phyloP scores from a whole-genome alignment of 2,888 invertebrate genomes.

The Macropis europaea region DNA sequence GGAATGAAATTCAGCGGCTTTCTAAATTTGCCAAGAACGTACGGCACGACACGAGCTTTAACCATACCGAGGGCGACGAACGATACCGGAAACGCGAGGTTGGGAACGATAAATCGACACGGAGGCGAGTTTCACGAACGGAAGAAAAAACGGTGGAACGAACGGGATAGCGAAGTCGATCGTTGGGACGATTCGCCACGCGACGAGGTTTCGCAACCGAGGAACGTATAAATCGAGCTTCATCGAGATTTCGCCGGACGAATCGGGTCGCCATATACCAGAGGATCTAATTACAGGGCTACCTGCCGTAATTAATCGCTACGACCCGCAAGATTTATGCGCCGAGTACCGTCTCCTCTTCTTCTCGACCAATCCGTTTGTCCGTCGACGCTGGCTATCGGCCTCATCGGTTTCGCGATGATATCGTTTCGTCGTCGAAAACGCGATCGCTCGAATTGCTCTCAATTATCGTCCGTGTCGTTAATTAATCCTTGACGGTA shows the following conservation, averaged over 20 bases:
- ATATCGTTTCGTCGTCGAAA: conserved; percentile 16
- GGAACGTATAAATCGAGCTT: conserved; percentile 17
- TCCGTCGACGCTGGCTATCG: too few relatives aligned
- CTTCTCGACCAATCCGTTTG: conserved; percentile 41
- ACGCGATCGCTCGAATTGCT: conserved; percentile 28
- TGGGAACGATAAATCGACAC: conserved; percentile 16
- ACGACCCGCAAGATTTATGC: conserved; percentile 65
- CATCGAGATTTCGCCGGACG: conserved; percentile 33
- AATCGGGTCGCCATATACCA: conserved; percentile 35
- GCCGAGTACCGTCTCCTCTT: conserved; percentile 22
- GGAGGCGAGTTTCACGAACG: background rate
- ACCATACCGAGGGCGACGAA: too few relatives aligned
- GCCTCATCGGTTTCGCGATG: conserved; percentile 18
- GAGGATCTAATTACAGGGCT: conserved; percentile 68
- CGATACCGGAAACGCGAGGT: conserved; percentile 20
- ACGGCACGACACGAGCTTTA: too few relatives aligned
- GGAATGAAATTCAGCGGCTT: too few relatives aligned
- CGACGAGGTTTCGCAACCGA: conserved; percentile 12
- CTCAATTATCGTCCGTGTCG: conserved; percentile 18
- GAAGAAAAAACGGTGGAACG: background rate
- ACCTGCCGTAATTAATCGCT: conserved; percentile 67
- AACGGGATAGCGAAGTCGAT: background rate
- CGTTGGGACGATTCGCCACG: conserved; percentile 21
- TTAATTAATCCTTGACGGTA: conserved; percentile 44
- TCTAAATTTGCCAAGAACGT: too few relatives aligned